Base-by-base conservation (phyloP, 1,140 invertebrate genomes). In the Aphaenogaster floridana region DNA sequence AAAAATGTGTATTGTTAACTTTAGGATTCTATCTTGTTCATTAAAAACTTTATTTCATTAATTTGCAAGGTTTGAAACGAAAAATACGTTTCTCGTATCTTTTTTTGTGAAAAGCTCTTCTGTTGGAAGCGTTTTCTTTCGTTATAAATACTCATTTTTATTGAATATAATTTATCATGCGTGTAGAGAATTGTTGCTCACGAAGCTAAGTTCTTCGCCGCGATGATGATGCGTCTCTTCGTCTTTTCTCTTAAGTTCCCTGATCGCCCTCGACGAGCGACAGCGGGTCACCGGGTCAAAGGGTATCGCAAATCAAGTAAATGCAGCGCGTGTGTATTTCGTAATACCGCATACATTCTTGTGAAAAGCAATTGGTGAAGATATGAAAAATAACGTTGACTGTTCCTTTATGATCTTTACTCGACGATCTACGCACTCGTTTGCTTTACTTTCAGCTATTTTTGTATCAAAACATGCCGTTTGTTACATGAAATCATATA, bases 231-330 rank as follows among this genome's bases (percentile, higher is more conserved):
- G 72, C 45, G 54, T 50, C 66, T 50, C 66, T 39, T 68, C 9
- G 48, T 61, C 52, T 85, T 74, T 77, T 28, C 36, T 72, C n/a
- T 52, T 21, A 34, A 83, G 57, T 78, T 85, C 42, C 86, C 66
- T 21, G 80, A 59, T 79, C 61, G 66, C 50, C 61, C 76, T 80
- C 68, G 85, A 13, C n/a, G 34, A 72, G 21, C 39, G 50, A 13
- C 34, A 8, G 28, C 59, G 59, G 89, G 76, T 90, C 86, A 87
- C 50, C 66, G 69, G 83, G 84, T 78, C 80, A 77, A 85, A 87
- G 90, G 80, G 87, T 91, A 91, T 91, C 90, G 71, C 8, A 66
- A 86, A 85, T 57, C 63, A 59, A 86, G 45, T 63, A 84, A 88
- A 79, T 88, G 88, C 79, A 88, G 21, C 36, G 71, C 57, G 69